Conservation (phyloP, 2,113 vertebrate genomes). For the Aramus guarauna region DNA sequence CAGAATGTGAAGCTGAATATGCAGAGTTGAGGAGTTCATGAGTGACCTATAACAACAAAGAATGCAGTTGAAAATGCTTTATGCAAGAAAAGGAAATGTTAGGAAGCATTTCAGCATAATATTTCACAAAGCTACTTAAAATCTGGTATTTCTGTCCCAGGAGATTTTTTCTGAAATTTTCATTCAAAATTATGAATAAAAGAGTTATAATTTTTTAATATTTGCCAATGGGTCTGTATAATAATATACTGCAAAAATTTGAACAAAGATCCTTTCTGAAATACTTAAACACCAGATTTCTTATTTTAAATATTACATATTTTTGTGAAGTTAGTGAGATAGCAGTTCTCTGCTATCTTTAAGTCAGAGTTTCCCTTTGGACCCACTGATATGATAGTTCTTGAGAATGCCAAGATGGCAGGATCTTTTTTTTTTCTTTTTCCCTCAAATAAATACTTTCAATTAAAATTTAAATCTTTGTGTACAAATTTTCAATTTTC, state of each 20-base stretch:
- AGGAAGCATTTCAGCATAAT: neutral
- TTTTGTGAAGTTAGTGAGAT: neutral
- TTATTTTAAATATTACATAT: neutral
- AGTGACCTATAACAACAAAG: neutral
- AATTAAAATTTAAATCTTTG: neutral
- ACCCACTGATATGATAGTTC: rapidly evolving
- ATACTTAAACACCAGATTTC: neutral
- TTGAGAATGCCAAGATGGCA: neutral
- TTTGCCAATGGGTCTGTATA: rapidly evolving
- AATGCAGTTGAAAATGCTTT: neutral
- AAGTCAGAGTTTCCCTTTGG: neutral
- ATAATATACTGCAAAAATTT: neutral
- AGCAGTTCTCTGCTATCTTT: neutral
- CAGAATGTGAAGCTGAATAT: neutral
- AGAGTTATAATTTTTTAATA: neutral
- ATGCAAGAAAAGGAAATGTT: neutral
- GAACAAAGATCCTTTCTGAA: neutral
- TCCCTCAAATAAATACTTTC: neutral
- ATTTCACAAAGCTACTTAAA: neutral
- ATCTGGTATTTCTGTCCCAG: neutral
- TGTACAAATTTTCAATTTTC: neutral
- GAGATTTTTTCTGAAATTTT: neutral
- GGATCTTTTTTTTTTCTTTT: neutral
- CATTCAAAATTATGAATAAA: neutral
- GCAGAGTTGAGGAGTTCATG: neutral